Evolutionary conservation across 2,113 vertebrate species (phyloP), one percentile per base, ranked within the genome.

Genomic region (Amphilophus citrinellus): DNA sequence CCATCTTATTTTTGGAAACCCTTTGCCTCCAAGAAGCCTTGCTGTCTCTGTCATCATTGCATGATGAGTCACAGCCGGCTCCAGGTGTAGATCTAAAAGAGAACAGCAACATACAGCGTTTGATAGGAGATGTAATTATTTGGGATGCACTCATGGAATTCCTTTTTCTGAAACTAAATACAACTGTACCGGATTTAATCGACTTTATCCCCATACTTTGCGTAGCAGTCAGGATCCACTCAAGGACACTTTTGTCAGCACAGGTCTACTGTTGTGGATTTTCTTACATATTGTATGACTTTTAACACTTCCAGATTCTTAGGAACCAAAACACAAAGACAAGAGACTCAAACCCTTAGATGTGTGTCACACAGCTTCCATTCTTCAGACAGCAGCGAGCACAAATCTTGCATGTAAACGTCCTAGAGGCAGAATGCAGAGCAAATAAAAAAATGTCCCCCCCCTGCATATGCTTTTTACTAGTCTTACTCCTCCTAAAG

Each of bases 1-100:
- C 47, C 60, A 59, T 84, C 80, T 89, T 88, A 87, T 88, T 91
- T 90, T 77, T 63, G 78, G 84, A 80, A 79, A 37, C 37, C 56
- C 58, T 18, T 30, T 53, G 68, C 79, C 85, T 82, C 71, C 68
- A 75, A 80, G 87, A 84, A 85, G 66, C 42, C 61, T 73, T 77
- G 76, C 79, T 32, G 62, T 79, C 60, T 83, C 56, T 88, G 88
- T 91, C 87, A 81, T 90, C 85, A 80, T 83, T 30, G 50, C 56
- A 6, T 14, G 76, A 85, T 88, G 87, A 93, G 65, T 85, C 83
- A 87, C 80, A 84, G 53, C 59, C 61, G 73, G 77, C 83, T 86
- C 8, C 83, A 90, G 87, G 80, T 91, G 88, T 42, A 47, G 39
- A 83, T 3, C 10, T 44, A 60, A 76, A 50, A 61, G n/a, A 47